Conservation (phyloP, 1,140 invertebrate genomes). For the Lepidotrigona ventralis region DNA sequence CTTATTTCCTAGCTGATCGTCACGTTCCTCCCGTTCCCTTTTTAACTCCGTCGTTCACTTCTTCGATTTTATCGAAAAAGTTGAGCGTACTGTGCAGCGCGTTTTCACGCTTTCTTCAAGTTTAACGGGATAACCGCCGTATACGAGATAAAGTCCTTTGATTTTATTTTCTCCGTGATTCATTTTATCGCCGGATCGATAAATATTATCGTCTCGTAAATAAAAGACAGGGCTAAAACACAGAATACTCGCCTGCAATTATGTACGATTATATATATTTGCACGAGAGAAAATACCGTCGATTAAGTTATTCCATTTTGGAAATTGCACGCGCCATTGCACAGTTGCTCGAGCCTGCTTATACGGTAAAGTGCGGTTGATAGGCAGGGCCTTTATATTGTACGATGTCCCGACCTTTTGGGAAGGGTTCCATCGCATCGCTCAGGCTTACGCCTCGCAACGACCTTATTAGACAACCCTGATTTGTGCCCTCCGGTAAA, state of each 20-base stretch:
- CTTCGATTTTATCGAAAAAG: constrained; percentile 31
- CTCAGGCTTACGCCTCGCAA: constrained; percentile 71
- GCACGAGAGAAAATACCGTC: neutral
- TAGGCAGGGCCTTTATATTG: constrained; percentile 46
- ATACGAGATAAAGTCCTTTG: no score
- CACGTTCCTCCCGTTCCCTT: constrained; percentile 27
- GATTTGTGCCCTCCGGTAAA: constrained; percentile 73
- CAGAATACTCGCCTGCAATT: neutral
- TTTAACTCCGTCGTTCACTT: neutral
- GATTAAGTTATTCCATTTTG: neutral
- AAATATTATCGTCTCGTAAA: neutral
- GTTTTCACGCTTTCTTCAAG: neutral
- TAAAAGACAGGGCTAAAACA: neutral
- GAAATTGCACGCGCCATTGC: neutral
- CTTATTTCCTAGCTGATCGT: constrained; percentile 24
- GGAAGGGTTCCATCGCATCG: constrained; percentile 56
- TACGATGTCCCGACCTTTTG: constrained; percentile 26
- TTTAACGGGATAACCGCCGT: neutral
- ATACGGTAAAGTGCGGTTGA: constrained; percentile 39
- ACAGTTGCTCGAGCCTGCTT: neutral
- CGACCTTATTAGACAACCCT: constrained; percentile 75
- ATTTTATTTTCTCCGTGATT: neutral
- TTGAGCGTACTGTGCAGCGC: neutral
- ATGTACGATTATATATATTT: neutral
- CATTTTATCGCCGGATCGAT: neutral